Evolutionary conservation across 2,113 vertebrate species (phyloP).

Genomic region (Sorex fumeus): DNA sequence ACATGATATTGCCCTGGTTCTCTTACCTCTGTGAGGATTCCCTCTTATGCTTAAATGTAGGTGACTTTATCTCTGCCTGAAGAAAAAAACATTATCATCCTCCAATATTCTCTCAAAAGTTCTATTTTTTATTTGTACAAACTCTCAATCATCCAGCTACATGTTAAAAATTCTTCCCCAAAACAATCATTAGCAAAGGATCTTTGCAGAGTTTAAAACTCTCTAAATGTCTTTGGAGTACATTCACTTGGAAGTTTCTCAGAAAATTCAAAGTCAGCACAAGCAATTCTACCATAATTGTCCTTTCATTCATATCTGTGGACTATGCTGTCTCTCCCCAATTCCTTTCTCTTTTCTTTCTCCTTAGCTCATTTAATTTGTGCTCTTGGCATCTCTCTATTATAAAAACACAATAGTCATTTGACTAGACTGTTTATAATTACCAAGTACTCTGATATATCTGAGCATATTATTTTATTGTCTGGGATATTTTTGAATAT

Average conservation of each 20-base stretch:
- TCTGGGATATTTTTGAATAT: background rate
- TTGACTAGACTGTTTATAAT: conserved; percentile 24
- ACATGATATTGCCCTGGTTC: background rate
- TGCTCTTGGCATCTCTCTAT: background rate
- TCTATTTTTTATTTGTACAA: background rate
- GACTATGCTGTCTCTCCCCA: background rate
- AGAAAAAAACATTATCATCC: background rate
- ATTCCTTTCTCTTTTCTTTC: background rate
- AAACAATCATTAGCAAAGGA: background rate
- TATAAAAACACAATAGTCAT: background rate
- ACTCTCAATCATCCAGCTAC: background rate
- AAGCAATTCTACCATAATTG: background rate
- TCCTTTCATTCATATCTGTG: background rate
- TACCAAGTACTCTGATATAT: background rate
- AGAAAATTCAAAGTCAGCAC: conserved; percentile 4
- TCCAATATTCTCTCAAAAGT: background rate
- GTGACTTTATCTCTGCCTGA: background rate
- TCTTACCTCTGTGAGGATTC: background rate
- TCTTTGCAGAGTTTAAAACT: background rate
- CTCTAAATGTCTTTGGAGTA: background rate
- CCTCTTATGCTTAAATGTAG: background rate
- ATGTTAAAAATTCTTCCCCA: background rate
- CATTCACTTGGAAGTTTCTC: background rate
- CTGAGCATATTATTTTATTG: background rate
- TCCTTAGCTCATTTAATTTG: background rate